A percentile compares a stretch with the other conserved stretches of the same genome.
These are phyloP conservation scores for Bostrychus sinensis DNA, from an alignment of 2,113 vertebrate genomes.

Conservation along the genomic window DNA sequence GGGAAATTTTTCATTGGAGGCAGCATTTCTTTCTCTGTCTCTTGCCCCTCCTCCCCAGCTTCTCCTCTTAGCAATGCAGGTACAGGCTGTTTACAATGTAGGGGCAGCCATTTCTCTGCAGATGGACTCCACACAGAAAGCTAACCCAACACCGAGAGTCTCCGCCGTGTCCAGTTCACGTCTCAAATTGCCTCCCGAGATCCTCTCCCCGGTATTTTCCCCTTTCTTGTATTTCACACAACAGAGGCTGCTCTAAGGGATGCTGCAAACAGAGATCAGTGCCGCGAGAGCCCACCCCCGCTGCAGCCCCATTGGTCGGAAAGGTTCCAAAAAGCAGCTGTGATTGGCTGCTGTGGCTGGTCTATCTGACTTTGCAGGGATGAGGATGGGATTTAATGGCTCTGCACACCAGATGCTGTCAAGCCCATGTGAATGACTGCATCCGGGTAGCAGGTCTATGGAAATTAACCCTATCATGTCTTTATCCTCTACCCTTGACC, in stretches of 20 bases:
- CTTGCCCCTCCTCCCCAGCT: constrained; percentile 57
- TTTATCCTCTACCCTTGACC: constrained; percentile 1
- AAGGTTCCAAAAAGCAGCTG: constrained; percentile 31
- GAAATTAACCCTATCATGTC: constrained; percentile 77
- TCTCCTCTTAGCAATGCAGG: constrained; percentile 67
- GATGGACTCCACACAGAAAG: constrained; percentile 37
- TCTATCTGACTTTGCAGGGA: constrained; percentile 73
- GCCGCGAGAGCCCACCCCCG: constrained; percentile 61
- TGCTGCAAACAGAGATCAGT: constrained; percentile 76
- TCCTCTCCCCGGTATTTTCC: constrained; percentile 25
- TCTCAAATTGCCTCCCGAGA: constrained; percentile 1
- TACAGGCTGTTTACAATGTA: constrained; percentile 69
- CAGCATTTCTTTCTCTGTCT: constrained; percentile 58
- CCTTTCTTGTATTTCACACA: constrained; percentile 73
- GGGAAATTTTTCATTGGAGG: constrained; percentile 56
- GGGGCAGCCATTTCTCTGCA: constrained; percentile 58
- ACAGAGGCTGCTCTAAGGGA: constrained; percentile 71
- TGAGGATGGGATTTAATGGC: constrained; percentile 77
- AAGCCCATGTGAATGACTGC: constrained; percentile 69
- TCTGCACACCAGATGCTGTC: constrained; percentile 76
- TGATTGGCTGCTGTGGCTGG: constrained; percentile 65
- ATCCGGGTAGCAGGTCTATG: constrained; percentile 73
- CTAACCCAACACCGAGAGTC: constrained; percentile 37
- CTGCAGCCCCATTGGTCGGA: constrained; percentile 67
- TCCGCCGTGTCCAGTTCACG: constrained; percentile 33